Base-by-base conservation (phyloP, 2,888 invertebrate species). In the Chrysolina oricalcia region DNA sequence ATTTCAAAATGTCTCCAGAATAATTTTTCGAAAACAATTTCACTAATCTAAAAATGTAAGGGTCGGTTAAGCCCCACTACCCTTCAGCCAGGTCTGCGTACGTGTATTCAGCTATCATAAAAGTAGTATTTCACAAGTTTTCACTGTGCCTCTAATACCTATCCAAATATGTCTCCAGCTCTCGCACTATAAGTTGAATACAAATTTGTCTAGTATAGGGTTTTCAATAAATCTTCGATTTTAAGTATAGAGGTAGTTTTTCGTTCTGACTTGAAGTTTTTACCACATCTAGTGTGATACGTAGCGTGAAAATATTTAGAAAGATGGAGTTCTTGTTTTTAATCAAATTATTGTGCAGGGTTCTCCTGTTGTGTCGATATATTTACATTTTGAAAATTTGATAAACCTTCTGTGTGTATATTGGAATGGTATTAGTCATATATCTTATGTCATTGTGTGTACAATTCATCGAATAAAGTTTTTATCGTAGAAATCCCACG, bases 231-330 rank as follows among this genome's bases (percentile, higher is more conserved):
- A 27, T 59, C 35, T 59, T 59, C 59, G 27, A 59, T 59, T 27
- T 8, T 59, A 59, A 59, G 59, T 59, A 35, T 59, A 59, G 23
- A 50, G 23, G 59, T 59, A 59, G 59, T 59, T 59, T 59, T 59
- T 59, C 27, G 27, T 59, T 59, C 23, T 4, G 59, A 59, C 23
- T 59, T 59, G 2, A 59, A 59, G 35, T 59, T 59, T 59, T 59
- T 27, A 17, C 59, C 59, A 59, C 59, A 59, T 59, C 59, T 59
- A 59, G 59, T 59, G 59, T 59, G 59, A 59, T 35, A 56, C 59
- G 59, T 59, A 59, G 59, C 59, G n/a, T 27, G 59, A 59, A 27
- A 27, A 27, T 59, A 59, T 59, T 27, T 56, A 56, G 23, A 21
- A 35, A n/a, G 59, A 59, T 59, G 59, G 27, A 59, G 35, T 59